phyloP scores from a whole-genome alignment of 2,113 vertebrate species.

The Cynoglossus semilaevis region DNA sequence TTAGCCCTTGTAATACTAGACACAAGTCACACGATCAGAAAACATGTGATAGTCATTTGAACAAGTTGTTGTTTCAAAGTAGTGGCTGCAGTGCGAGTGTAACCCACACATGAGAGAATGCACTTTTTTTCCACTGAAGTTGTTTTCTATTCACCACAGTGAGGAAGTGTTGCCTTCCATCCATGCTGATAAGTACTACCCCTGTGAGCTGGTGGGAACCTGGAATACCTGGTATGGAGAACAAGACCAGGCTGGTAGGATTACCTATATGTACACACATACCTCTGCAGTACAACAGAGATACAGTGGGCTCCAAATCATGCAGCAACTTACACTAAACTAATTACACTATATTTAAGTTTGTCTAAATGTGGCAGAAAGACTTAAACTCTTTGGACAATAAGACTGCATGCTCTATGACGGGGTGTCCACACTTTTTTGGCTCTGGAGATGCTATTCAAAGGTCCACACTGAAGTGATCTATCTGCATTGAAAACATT shows the following conservation, averaged over 20 bases:
- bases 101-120: background rate
- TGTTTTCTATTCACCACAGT: slow-evolving; percentile 70
- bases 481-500: too few species aligned
- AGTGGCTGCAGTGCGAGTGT: background rate
- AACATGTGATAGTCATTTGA: slow-evolving; percentile 1
- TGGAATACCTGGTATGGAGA: slow-evolving; percentile 99
- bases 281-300: background rate
- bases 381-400: too few species aligned
- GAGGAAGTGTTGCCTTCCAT: slow-evolving; percentile 93
- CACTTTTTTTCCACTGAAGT: background rate
- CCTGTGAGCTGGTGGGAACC: slow-evolving; percentile 96
- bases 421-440: too few species aligned
- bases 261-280: slow-evolving; percentile 30
- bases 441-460: too few species aligned
- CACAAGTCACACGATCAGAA: background rate
- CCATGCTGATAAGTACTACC: slow-evolving; percentile 91
- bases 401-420: too few species aligned
- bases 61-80: background rate
- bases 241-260: slow-evolving; percentile 97
- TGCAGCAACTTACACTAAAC: too few species aligned
- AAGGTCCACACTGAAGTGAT: too few species aligned
- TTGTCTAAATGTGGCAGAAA: too few species aligned
- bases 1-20: slow-evolving; percentile 15
- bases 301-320: background rate
- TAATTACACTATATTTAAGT: too few species aligned